phyloP scores from a whole-genome alignment of 1,140 invertebrate species.

The Eriosoma lanigerum region DNA sequence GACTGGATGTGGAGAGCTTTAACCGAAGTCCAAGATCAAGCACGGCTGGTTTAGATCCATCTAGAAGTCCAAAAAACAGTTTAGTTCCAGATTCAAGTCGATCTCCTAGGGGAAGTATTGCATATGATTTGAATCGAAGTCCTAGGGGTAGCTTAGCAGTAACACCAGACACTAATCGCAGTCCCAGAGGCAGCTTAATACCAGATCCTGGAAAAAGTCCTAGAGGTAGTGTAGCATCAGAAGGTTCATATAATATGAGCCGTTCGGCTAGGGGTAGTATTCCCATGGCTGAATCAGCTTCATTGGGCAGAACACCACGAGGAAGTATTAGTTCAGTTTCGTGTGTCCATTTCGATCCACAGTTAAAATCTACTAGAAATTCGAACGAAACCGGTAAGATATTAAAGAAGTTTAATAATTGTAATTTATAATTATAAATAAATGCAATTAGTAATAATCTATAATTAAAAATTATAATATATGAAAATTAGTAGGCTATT shows the following conservation, averaged over 20 bases:
- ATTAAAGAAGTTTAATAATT: background rate
- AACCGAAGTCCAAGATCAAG: constrained; percentile 54
- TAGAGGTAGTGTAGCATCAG: constrained; percentile 65
- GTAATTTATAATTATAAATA: too few relatives aligned
- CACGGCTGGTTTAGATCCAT: constrained; percentile 55
- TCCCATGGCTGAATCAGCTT: constrained; percentile 35
- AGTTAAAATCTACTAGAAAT: constrained; percentile 1
- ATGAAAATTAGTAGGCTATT: too few relatives aligned
- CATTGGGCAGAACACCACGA: constrained; percentile 59
- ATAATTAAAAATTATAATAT: too few relatives aligned
- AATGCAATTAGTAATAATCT: too few relatives aligned
- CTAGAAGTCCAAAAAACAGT: constrained; percentile 66
- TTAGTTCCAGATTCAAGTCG: constrained; percentile 61
- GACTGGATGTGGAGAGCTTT: constrained; percentile 57
- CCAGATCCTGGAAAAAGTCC: constrained; percentile 61
- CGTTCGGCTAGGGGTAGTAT: constrained; percentile 59
- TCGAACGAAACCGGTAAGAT: constrained; percentile 30
- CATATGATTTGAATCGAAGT: constrained; percentile 52
- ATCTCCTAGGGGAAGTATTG: constrained; percentile 52
- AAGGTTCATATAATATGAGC: constrained; percentile 61
- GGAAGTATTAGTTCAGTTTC: constrained; percentile 58
- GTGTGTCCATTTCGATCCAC: constrained; percentile 39
- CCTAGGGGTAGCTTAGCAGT: constrained; percentile 55
- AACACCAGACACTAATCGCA: constrained; percentile 53
- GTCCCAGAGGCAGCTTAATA: constrained; percentile 61